phyloP scores from a whole-genome alignment of 1,140 invertebrate genomes.

The Tetranychus cinnabarinus region DNA sequence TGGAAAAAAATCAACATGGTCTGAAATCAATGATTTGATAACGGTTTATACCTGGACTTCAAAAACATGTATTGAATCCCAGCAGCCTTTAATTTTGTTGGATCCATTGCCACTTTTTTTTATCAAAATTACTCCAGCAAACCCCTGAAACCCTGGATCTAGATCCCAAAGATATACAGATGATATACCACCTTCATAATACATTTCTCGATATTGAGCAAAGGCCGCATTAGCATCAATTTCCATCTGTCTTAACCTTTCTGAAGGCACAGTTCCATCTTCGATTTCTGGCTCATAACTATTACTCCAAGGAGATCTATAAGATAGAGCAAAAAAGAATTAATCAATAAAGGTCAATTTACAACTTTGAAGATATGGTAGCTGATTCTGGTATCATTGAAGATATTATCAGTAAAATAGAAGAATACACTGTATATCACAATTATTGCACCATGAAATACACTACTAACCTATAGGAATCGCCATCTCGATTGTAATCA shows the following conservation, averaged over 20 bases:
- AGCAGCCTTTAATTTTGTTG: constrained; percentile 92
- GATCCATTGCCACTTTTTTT: constrained; percentile 86
- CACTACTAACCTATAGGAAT: constrained; percentile 64
- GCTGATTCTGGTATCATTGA: too few relatives aligned
- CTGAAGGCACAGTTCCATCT: constrained; percentile 94
- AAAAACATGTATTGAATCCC: constrained; percentile 99
- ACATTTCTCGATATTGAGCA: constrained; percentile 93
- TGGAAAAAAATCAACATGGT: constrained; percentile 1
- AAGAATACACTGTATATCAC: too few relatives aligned
- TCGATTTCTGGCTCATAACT: constrained; percentile 90
- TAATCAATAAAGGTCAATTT: too few relatives aligned
- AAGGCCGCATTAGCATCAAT: constrained; percentile 95
- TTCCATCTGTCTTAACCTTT: constrained; percentile 78
- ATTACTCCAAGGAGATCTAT: constrained; percentile 95
- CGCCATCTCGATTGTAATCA: constrained; percentile 97
- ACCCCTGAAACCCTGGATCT: constrained; percentile 51
- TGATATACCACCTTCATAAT: constrained; percentile 97
- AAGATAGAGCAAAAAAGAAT: too few relatives aligned
- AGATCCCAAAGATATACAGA: constrained; percentile 99
- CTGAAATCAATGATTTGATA: not conserved
- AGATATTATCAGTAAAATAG: too few relatives aligned
- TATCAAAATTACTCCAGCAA: constrained; percentile 94
- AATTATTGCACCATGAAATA: too few relatives aligned
- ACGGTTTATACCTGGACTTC: constrained; percentile 44
- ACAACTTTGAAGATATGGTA: too few relatives aligned